Percentiles rank a stretch among this genome's conserved stretches.
These are phyloP conservation scores for Argyrosomus japonicus DNA, from an alignment of 2,113 vertebrate genomes.

Conservation along the genomic window DNA sequence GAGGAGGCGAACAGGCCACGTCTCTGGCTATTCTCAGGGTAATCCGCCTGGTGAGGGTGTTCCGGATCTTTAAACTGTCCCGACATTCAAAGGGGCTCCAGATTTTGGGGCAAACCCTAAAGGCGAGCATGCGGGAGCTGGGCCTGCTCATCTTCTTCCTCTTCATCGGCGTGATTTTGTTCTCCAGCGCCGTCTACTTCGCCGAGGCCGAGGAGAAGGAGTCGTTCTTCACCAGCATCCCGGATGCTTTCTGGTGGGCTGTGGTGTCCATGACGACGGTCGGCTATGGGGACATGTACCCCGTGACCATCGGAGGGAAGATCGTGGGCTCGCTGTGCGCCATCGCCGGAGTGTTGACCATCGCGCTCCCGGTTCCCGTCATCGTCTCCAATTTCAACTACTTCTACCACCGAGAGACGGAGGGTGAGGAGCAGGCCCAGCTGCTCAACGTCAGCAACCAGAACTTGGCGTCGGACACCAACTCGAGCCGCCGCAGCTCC, in stretches of 20 bases:
- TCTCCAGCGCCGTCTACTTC: conserved; percentile 98
- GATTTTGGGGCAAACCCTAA: conserved; percentile 97
- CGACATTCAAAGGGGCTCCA: conserved; percentile 98
- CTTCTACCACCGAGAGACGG: conserved; percentile 99
- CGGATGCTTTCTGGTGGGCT: conserved; percentile 99
- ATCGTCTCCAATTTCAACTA: conserved; percentile 99
- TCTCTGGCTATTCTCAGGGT: conserved; percentile 98
- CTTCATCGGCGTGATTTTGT: conserved; percentile 98
- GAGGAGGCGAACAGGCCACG: conserved; percentile 95
- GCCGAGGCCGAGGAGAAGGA: conserved; percentile 98
- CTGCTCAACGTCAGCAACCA: conserved; percentile 97
- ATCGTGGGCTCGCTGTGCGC: conserved; percentile 99
- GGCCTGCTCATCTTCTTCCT: conserved; percentile 98
- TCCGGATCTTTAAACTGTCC: conserved; percentile 99
- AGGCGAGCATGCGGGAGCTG: conserved; percentile 99
- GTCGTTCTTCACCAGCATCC: conserved; percentile 98
- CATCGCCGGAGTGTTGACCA: conserved; percentile 98
- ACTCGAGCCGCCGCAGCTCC: conserved; percentile 95
- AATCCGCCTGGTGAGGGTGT: conserved; percentile 97
- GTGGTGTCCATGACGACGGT: conserved; percentile 99
- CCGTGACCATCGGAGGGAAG: conserved; percentile 99
- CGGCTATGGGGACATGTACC: conserved; percentile 99
- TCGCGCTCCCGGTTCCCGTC: conserved; percentile 98
- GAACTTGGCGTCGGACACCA: conserved; percentile 94
- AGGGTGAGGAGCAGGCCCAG: conserved; percentile 98